Base-by-base conservation (phyloP, 23 tunicate species). In the Ascidia mentula region DNA sequence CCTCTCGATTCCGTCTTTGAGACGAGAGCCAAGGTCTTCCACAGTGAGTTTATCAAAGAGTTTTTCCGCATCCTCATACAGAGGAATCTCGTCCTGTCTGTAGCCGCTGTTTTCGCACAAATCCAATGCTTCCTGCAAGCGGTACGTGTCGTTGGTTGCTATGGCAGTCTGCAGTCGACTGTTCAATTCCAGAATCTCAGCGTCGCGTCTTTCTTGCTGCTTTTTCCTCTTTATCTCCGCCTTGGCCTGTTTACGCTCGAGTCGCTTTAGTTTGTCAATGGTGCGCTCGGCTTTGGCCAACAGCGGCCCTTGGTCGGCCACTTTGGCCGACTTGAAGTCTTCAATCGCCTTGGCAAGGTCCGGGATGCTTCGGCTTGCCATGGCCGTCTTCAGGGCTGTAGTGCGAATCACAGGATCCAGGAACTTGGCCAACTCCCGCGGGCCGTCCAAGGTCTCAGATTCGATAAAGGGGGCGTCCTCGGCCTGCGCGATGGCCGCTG, bases 91-190 rank as follows among this genome's bases (percentile, higher is more conserved):
- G 18, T 84, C 87, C 36, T 74, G 77, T 18, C 46, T 72, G 77
- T 84, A 89, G 22, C 85, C 85, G 65, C 95, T 89, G 36, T 89
- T 76, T 73, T 89, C 95, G 65, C 87, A 89, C 40, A 69, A 75
- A 26, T 84, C 85, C 38, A 89, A 69, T 32, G 95, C 95, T 9
- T 85, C 89, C 77, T 89, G 95, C 1, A 89, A 46, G 24, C 65
- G 79, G 30, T 78, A 80, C 8, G 69, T 79, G 46, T 84, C 88
- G 24, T 80, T 33, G 18, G 95, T 74, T 0, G 69, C 82, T 31
- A 89, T 89, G 4, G 95, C 89, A 7, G 22, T 31, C 42, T 84
- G 76, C 37, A 89, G 35, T 22, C 45, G 73, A 7, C 37, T 72
- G 79, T 75, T 74, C 40, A 89, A 75, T 9, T 40, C 85, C 35